Conservation (phyloP, 2,113 vertebrate genomes). For the Rallus limicola region DNA sequence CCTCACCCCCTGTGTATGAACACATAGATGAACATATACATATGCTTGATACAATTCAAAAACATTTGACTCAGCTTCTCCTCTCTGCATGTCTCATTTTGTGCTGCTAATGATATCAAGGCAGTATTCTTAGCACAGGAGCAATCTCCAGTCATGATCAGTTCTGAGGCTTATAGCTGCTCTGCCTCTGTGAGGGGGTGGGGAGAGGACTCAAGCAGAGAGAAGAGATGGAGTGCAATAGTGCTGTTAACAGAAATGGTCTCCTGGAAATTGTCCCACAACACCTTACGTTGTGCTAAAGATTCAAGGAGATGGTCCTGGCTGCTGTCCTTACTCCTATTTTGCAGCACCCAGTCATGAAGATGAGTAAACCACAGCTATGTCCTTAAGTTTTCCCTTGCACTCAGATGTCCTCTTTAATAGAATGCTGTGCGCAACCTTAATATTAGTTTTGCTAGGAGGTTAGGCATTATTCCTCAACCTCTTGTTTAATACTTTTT, state of each 20-base stretch:
- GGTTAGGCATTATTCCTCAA: background rate
- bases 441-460: background rate
- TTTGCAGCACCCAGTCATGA: background rate
- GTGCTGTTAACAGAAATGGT: background rate
- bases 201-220: background rate
- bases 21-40: too few species aligned
- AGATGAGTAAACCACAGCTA: background rate
- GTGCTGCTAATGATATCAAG: background rate
- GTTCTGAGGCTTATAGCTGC: accelerated
- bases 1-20: background rate
- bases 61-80: background rate
- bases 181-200: background rate
- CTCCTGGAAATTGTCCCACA: background rate
- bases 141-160: accelerated
- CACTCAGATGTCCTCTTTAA: background rate
- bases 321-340: background rate
- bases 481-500: background rate
- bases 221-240: background rate
- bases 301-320: background rate
- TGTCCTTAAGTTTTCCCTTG: background rate
- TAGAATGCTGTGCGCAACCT: background rate
- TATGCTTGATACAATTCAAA: background rate
- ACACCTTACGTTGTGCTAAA: background rate
- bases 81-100: background rate
- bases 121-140: background rate